Evolutionary conservation across 2,113 vertebrate species (phyloP).

Genomic region (Sturnira hondurensis): DNA sequence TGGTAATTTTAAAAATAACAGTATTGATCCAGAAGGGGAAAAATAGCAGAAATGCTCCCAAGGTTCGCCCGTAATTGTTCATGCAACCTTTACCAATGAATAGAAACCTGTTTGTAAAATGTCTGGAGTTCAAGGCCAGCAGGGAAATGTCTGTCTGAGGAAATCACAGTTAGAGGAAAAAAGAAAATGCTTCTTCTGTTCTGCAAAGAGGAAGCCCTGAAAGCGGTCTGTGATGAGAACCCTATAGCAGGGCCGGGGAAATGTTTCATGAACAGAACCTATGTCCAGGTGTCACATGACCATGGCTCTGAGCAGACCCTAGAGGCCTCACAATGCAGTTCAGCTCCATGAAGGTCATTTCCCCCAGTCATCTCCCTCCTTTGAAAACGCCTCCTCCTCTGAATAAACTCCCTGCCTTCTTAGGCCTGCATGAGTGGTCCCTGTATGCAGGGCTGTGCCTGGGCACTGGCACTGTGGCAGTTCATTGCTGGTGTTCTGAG

Average conservation of each 20-base stretch:
- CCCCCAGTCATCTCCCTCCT: neutral
- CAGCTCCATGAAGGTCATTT: neutral
- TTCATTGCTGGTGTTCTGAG: neutral
- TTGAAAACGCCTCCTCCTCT: neutral
- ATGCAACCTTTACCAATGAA: neutral
- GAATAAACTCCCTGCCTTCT: neutral
- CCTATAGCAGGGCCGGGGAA: neutral
- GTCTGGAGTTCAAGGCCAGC: neutral
- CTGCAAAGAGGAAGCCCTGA: neutral
- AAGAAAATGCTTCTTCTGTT: neutral
- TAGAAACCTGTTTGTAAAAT: neutral
- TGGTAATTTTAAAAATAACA: neutral
- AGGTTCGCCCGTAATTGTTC: neutral
- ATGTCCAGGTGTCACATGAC: neutral
- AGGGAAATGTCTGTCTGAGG: neutral
- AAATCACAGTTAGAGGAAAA: neutral
- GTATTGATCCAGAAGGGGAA: neutral
- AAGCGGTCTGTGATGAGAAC: neutral
- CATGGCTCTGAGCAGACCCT: neutral
- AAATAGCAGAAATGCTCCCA: too few relatives aligned
- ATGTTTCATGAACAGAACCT: neutral
- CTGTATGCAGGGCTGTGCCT: rapidly evolving
- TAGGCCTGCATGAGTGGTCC: rapidly evolving
- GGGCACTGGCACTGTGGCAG: rapidly evolving
- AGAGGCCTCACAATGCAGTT: neutral